These are phyloP conservation scores for Tenebrosternarchus preto DNA, from an alignment of 2,113 vertebrate species.

Conservation along the genomic window DNA sequence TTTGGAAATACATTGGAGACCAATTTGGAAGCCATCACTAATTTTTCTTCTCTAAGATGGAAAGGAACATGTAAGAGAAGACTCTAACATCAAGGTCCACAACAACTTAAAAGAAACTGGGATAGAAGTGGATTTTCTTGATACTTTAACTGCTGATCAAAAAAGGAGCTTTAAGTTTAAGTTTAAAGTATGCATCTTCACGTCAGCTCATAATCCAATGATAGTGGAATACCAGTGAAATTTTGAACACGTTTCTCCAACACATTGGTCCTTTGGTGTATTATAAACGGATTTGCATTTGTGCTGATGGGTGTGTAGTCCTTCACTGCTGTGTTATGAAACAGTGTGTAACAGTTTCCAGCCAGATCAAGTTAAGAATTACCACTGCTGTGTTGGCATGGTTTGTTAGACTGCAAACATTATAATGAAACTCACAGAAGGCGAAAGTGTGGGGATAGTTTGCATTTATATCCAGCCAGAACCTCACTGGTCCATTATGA, in stretches of 20 bases:
- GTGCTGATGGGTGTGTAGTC: background rate
- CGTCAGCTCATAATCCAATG: no score
- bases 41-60: conserved; percentile 18
- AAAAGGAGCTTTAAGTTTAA: background rate
- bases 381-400: background rate
- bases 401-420: background rate
- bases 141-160: conserved; percentile 15
- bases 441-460: background rate
- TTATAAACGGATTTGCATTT: background rate
- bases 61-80: conserved; percentile 49
- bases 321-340: background rate
- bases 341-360: background rate
- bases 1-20: conserved; percentile 35
- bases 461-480: background rate
- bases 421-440: background rate
- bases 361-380: background rate
- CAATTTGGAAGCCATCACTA: conserved; percentile 30
- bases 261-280: background rate
- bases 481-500: background rate
- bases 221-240: no score
- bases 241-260: background rate
- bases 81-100: conserved; percentile 13
- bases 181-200: background rate
- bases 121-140: conserved; percentile 21
- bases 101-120: conserved; percentile 6